Evolutionary conservation across 2,113 vertebrate genomes (phyloP), one percentile per base, ranked within the genome.

Genomic region (Casuarius casuarius): DNA sequence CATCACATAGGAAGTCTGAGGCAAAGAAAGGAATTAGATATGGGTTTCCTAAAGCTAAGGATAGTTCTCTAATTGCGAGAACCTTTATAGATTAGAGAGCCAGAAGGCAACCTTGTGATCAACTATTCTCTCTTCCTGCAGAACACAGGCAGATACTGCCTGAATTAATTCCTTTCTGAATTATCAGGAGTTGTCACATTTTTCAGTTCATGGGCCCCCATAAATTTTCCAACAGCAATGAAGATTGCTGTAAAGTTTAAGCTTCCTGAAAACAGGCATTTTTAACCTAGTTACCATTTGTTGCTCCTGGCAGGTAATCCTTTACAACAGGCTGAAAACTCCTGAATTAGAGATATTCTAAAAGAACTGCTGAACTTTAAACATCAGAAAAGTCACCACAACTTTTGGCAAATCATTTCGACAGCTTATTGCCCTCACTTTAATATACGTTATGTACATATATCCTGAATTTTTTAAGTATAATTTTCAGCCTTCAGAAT

Each of bases 91-190:
- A 95, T 89, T 75, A 95, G 73, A 95, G 58, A 95, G 73, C 86
- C 84, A 94, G 94, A 89, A 95, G 94, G 80, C 80, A 97, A 90
- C 73, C 65, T 89, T 91, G 65, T 97, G 95, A 95, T 95, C 92
- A 95, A 72, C 80, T 91, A 91, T 95, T 96, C 96, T 92, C 80
- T 93, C 87, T 95, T 87, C 61, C 80, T 82, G 80, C 73, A 84
- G 91, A 95, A 77, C n/a, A 89, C 0, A 0, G n/a, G 23, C 68
- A 95, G 89, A 92, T 80, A 87, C 51, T 84, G 76, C 51, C 80
- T 92, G 90, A 97, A 92, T 92, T 87, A 94, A 96, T 89, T 89
- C 91, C 46, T 78, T 81, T 88, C 91, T 78, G 91, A 94, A 91
- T 89, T 91, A 95, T 89, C 86, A 84, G 73, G 29, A 86, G 33